Percentiles rank a stretch among this genome's conserved stretches.
Conservation (phyloP, 2,888 invertebrate species). For the Colletes collaris region DNA sequence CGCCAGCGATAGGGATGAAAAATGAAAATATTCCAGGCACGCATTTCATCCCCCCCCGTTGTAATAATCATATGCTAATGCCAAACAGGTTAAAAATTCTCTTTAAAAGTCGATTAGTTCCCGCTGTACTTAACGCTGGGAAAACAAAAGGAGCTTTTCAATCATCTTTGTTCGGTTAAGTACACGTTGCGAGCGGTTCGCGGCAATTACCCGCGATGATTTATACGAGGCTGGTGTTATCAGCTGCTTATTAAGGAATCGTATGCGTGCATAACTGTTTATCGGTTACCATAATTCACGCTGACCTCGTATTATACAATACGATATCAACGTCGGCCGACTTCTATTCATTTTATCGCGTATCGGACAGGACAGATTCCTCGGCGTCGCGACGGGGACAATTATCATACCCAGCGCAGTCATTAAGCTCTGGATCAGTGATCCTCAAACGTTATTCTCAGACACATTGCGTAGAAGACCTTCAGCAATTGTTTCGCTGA, state of each 20-base stretch:
- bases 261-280: constrained; percentile 42
- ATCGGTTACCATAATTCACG: constrained; percentile 47
- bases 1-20: no score
- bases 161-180: constrained; percentile 25
- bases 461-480: no score
- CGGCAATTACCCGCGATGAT: constrained; percentile 45
- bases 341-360: constrained; percentile 40
- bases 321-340: constrained; percentile 31
- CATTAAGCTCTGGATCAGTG: constrained; percentile 18
- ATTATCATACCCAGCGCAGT: constrained; percentile 27
- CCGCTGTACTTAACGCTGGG: neutral
- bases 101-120: neutral
- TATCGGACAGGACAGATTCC: constrained; percentile 20
- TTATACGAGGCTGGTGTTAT: constrained; percentile 46
- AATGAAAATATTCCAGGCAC: no score
- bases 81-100: no score
- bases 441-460: no score
- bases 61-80: no score
- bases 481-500: no score
- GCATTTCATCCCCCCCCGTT: no score
- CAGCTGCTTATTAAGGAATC: constrained; percentile 51
- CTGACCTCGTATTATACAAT: constrained; percentile 36
- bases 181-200: constrained; percentile 14
- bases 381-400: constrained; percentile 14
- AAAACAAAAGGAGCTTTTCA: constrained; percentile 28